Percentiles rank a stretch among this genome's conserved stretches.
Conservation (phyloP, 2,113 vertebrate species). For the Tonatia bakeri region DNA sequence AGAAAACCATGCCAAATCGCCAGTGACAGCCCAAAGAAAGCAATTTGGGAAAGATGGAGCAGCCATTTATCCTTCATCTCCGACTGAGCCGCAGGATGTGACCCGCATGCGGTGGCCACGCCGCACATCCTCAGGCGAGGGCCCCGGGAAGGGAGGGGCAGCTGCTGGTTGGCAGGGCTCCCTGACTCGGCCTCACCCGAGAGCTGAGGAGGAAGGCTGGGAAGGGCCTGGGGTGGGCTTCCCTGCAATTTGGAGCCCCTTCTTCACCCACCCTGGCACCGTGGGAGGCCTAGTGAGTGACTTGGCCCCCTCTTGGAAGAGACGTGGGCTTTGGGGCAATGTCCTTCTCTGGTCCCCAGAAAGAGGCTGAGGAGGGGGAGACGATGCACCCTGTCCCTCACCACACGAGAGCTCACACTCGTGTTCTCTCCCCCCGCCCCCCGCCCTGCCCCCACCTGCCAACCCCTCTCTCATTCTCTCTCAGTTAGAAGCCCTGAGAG, state of each 20-base stretch:
- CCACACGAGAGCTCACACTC: background rate
- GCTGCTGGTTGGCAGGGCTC: background rate
- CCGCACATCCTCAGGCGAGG: slow-evolving; percentile 39
- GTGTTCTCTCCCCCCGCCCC: too few relatives aligned
- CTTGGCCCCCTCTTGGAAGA: background rate
- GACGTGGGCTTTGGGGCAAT: background rate
- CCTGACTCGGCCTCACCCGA: background rate
- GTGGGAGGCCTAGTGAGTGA: background rate
- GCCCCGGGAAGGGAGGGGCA: slow-evolving; percentile 14
- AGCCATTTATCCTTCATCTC: slow-evolving; percentile 74
- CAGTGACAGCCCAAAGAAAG: slow-evolving; percentile 75
- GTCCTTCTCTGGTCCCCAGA: background rate
- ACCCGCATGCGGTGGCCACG: slow-evolving; percentile 11
- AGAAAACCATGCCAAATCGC: slow-evolving; percentile 66
- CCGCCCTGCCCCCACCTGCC: too few relatives aligned
- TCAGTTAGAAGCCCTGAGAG: slow-evolving; percentile 85
- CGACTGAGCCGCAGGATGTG: slow-evolving; percentile 64
- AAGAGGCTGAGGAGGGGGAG: background rate
- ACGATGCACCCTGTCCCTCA: background rate
- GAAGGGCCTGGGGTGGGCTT: background rate
- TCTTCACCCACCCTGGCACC: background rate
- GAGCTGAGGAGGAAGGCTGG: background rate
- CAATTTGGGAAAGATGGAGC: slow-evolving; percentile 73
- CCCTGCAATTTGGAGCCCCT: background rate
- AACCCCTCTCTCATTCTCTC: background rate